Conservation (phyloP, 2,113 vertebrate species). For the Budorcas taxicolor region DNA sequence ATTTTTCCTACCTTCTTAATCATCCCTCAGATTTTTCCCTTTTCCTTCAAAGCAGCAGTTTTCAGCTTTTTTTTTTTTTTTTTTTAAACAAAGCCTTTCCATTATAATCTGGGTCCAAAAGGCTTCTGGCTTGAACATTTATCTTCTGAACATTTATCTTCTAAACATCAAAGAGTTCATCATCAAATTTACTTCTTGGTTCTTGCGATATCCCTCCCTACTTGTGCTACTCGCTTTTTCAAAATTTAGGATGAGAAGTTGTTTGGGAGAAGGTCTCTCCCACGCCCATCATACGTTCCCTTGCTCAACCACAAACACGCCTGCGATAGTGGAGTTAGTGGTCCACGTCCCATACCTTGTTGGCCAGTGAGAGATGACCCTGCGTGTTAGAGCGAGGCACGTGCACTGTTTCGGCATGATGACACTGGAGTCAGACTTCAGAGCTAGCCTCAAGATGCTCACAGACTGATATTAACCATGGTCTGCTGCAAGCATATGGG, state of each 20-base stretch:
- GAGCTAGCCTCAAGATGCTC: background rate
- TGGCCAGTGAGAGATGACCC: background rate
- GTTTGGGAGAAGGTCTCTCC: background rate
- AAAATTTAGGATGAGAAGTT: background rate
- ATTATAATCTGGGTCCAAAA: background rate
- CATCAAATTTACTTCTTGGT: background rate
- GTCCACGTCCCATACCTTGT: accelerated
- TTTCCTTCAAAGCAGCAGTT: background rate
- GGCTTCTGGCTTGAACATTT: background rate
- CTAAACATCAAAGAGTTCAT: background rate
- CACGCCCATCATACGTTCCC: accelerated
- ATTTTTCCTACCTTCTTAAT: background rate
- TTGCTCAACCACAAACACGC: background rate
- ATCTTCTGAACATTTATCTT: background rate
- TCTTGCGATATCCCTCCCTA: background rate
- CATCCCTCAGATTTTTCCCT: background rate
- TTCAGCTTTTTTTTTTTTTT: background rate
- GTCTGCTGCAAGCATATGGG: background rate
- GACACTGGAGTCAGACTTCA: background rate
- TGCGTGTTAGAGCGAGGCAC: accelerated
- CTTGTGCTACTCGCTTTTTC: background rate
- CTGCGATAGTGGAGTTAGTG: background rate
- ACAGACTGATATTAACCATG: background rate
- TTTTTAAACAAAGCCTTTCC: background rate
- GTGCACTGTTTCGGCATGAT: accelerated